A percentile compares a stretch with the other conserved stretches of the same genome.
These are phyloP conservation scores for Pelecanus crispus DNA, from an alignment of 2,113 vertebrate genomes.

Conservation along the genomic window DNA sequence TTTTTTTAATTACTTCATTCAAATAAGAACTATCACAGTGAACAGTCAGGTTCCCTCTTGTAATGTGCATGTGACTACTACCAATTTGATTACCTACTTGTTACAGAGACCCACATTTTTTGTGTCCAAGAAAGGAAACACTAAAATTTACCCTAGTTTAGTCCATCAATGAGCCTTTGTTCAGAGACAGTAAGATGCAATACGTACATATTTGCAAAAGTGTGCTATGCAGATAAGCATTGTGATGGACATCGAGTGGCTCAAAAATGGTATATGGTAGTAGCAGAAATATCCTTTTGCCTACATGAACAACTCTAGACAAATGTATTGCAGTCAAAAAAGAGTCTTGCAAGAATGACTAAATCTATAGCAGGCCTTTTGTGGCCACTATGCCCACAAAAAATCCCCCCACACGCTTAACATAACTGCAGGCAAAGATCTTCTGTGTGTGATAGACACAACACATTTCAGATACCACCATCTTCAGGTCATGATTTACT, in stretches of 20 bases:
- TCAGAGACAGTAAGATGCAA: not conserved
- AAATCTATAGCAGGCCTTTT: not conserved
- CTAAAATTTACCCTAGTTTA: not conserved
- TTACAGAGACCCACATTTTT: not conserved
- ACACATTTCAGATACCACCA: not conserved
- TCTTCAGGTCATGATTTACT: not conserved
- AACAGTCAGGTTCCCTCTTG: not conserved
- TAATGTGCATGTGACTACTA: not conserved
- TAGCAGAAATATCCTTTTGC: not conserved
- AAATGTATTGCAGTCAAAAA: not conserved
- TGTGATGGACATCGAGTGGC: not conserved
- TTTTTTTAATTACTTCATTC: not conserved
- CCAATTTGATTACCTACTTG: not conserved
- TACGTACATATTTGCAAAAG: not conserved
- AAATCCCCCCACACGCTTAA: not conserved
- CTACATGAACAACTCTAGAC: not conserved
- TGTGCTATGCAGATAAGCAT: not conserved
- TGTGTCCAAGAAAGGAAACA: not conserved
- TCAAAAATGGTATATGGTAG: not conserved
- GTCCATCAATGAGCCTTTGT: not conserved
- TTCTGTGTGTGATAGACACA: not conserved
- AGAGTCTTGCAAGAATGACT: not conserved
- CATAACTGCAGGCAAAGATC: not conserved
- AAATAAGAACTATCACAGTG: not conserved
- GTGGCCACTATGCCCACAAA: not conserved